Conservation (phyloP, 2,113 vertebrate genomes). For the Hirundichthys speculiger region DNA sequence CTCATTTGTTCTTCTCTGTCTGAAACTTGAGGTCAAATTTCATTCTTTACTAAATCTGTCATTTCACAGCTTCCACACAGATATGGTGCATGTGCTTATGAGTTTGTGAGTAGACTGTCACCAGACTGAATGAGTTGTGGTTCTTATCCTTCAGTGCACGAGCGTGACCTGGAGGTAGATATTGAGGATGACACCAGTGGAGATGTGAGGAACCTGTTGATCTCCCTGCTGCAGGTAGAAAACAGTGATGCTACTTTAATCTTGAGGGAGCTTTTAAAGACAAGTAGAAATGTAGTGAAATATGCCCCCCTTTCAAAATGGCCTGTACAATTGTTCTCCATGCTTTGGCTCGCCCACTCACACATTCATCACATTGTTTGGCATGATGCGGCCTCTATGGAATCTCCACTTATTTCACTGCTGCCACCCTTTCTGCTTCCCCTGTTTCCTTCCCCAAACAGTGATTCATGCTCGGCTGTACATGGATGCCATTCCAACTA, state of each 20-base stretch:
- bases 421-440: constrained; percentile 36
- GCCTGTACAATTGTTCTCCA: constrained; percentile 19
- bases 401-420: background rate
- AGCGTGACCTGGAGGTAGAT: constrained; percentile 77
- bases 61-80: too few relatives aligned
- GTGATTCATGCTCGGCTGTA: constrained; percentile 48
- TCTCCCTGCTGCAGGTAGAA: constrained; percentile 77
- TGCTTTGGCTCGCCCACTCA: constrained; percentile 37
- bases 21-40: too few relatives aligned
- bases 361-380: constrained; percentile 50
- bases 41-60: too few relatives aligned
- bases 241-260: background rate
- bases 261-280: background rate
- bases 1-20: too few relatives aligned
- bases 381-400: constrained; percentile 6
- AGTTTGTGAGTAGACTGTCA: background rate
- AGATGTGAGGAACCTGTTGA: constrained; percentile 80
- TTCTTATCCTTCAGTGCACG: constrained; percentile 61
- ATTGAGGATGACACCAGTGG: constrained; percentile 83
- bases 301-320: background rate
- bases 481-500: background rate
- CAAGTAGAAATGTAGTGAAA: background rate
- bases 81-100: background rate
- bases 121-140: background rate
- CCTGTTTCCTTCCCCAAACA: constrained; percentile 34